Conservation (phyloP, 2,113 vertebrate genomes). For the Probosciger aterrimus region DNA sequence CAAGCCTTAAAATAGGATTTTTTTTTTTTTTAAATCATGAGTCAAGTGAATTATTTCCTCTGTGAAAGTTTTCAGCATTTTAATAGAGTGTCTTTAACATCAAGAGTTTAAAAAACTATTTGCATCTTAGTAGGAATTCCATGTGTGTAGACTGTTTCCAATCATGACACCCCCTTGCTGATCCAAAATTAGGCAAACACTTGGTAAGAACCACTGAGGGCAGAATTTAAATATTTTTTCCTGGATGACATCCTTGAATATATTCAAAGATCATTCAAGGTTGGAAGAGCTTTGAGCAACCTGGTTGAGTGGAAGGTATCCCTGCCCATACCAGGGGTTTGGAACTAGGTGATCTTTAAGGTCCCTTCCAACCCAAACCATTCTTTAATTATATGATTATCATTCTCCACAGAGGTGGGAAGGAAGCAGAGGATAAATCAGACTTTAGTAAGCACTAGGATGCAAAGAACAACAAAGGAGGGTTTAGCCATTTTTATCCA, state of each 20-base stretch:
- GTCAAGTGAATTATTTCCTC: neutral
- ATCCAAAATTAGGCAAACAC: neutral
- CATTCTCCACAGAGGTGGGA: neutral
- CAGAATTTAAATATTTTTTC: neutral
- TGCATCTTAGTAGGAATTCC: neutral
- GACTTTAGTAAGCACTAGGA: neutral
- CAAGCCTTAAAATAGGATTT: neutral
- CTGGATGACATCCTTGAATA: neutral
- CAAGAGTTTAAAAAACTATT: neutral
- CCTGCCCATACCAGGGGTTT: neutral
- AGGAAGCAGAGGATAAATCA: neutral
- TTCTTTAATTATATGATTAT: neutral
- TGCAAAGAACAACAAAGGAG: neutral
- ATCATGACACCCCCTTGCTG: neutral
- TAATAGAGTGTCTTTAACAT: neutral
- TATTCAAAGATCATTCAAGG: neutral
- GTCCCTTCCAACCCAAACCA: neutral
- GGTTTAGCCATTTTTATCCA: neutral
- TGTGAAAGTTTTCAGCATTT: neutral
- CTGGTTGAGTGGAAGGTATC: neutral
- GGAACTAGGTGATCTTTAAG: neutral
- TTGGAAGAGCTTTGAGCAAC: neutral
- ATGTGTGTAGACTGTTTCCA: rapidly evolving
- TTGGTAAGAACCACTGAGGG: neutral
- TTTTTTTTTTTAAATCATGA: neutral